Conservation (phyloP, 2,113 vertebrate species). For the Lepus europaeus region DNA sequence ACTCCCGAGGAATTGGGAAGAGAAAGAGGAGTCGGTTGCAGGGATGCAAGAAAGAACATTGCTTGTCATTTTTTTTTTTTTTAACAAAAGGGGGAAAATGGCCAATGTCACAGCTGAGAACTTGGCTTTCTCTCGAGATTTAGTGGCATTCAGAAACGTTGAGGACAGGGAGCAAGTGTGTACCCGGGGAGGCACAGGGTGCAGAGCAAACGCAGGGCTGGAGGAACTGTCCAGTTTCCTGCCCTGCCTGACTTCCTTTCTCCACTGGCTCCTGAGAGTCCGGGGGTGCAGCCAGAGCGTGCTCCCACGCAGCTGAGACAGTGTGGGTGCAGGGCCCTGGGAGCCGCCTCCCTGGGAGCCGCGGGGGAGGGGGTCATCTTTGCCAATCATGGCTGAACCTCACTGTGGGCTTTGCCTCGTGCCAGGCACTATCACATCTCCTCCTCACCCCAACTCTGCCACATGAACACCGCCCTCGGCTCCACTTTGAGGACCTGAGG, state of each 20-base stretch:
- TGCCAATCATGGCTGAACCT: neutral
- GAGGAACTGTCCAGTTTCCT: neutral
- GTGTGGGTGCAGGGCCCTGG: rapidly evolving
- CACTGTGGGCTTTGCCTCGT: neutral
- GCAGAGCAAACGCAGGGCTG: no score
- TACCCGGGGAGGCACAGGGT: rapidly evolving
- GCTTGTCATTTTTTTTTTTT: neutral
- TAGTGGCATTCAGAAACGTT: neutral
- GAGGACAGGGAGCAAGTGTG: neutral
- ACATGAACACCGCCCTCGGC: neutral
- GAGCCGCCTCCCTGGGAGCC: neutral
- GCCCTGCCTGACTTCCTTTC: neutral
- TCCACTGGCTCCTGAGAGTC: neutral
- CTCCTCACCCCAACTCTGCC: neutral
- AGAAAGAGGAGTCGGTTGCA: slow-evolving; percentile 67
- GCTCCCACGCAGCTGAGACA: neutral
- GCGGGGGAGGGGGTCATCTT: neutral
- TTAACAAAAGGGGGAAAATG: neutral
- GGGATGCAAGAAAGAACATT: neutral
- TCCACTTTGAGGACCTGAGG: neutral
- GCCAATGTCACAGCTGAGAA: neutral
- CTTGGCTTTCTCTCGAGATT: neutral
- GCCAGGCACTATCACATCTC: neutral
- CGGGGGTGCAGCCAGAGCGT: rapidly evolving
- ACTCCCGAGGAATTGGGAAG: slow-evolving; percentile 79